Base-by-base conservation (phyloP, 2,888 invertebrate genomes). In the Brachyptera risi region DNA sequence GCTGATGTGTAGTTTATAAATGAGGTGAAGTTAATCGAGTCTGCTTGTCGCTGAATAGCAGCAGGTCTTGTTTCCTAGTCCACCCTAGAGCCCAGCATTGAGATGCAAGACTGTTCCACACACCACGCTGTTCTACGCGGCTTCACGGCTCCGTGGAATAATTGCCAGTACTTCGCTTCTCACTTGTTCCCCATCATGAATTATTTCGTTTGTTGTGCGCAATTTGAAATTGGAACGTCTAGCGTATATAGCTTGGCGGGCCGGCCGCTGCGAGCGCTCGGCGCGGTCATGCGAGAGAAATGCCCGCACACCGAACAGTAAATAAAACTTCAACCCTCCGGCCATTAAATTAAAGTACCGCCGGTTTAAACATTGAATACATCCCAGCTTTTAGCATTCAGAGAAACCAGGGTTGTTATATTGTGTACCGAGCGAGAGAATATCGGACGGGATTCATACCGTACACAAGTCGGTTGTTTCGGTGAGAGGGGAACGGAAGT, bases 121-220 rank as follows among this genome's bases (percentile, higher is more conserved):
- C n/a, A n/a, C n/a, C n/a, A n/a, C n/a, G n/a, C n/a, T n/a, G n/a
- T n/a, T n/a, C n/a, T n/a, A n/a, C n/a, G n/a, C n/a, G n/a, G n/a
- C n/a, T n/a, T n/a, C n/a, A n/a, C n/a, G n/a, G n/a, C n/a, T n/a
- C n/a, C n/a, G n/a, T n/a, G n/a, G 31, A 7, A 31, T 31, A 31
- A 47, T 47, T 17, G 47, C 47, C 23, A 47, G 23, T 47, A 47
- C n/a, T 47, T 21, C 47, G 23, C 23, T n/a, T 7, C 24, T n/a
- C 47, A 21, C 23, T 47, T 47, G 47, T 47, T 47, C 24, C 24
- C 24, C 23, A 47, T 21, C 24, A 47, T 47, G 23, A 47, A 47
- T 47, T 47, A 47, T 47, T 47, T 47, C 47, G 47, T 47, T 47
- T 47, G 47, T 47, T 47, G 47, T 47, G 21, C 24, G 47, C 47